These are phyloP conservation scores for Caenorhabditis macrosperma DNA, from an alignment of 2,888 invertebrate species.

Conservation along the genomic window DNA sequence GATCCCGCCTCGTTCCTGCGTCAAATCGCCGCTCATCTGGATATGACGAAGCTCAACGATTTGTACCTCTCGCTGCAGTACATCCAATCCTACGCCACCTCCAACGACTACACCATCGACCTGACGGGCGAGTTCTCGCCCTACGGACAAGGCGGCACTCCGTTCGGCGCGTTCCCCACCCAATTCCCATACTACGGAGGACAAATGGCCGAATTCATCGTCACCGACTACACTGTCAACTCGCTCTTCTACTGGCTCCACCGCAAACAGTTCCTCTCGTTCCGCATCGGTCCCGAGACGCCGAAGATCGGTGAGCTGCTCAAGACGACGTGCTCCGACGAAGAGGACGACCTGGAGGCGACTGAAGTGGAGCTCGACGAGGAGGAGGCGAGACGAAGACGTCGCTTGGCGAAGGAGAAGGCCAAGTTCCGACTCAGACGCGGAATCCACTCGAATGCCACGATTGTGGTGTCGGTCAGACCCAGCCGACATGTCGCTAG, in stretches of 20 bases:
- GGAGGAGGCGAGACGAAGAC: conserved; percentile 49
- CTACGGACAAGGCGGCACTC: conserved; percentile 72
- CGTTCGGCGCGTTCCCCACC: conserved; percentile 77
- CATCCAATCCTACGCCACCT: conserved; percentile 75
- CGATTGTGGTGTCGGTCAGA: conserved; percentile 26
- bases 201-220: conserved; percentile 76
- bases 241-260: conserved; percentile 77
- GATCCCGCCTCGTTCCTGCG: conserved; percentile 70
- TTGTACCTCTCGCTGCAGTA: conserved; percentile 74
- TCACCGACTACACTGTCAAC: conserved; percentile 77
- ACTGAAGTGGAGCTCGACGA: conserved; percentile 69
- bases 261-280: conserved; percentile 75
- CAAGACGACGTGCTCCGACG: conserved; percentile 78
- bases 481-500: conserved; percentile 39
- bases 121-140: conserved; percentile 77
- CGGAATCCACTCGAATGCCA: conserved; percentile 33
- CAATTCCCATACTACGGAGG: conserved; percentile 73
- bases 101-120: conserved; percentile 76
- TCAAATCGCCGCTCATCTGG: conserved; percentile 69
- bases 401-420: conserved; percentile 52
- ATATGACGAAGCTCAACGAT: conserved; percentile 73
- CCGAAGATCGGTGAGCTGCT: conserved; percentile 78
- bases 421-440: conserved; percentile 40
- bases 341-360: conserved; percentile 71
- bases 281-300: conserved; percentile 78